A percentile compares a stretch with the other conserved stretches of the same genome.
phyloP scores from a whole-genome alignment of 2,888 invertebrate species.

The Cantharis rufa region DNA sequence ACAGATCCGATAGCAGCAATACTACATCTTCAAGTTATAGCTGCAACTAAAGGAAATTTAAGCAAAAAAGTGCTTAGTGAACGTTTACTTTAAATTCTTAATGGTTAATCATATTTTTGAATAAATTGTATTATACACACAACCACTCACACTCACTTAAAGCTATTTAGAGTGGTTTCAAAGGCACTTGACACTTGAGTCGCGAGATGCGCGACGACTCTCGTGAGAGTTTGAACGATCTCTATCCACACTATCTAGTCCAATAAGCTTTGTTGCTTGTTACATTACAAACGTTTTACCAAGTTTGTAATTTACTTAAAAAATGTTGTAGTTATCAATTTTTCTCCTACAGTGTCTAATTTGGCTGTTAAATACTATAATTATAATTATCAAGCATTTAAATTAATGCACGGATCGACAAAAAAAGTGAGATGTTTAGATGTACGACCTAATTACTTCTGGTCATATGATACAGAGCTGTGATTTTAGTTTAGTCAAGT shows the following conservation, averaged over 20 bases:
- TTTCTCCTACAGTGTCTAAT: constrained; percentile 45
- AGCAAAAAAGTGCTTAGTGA: background rate
- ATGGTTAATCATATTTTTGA: background rate
- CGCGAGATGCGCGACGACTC: background rate
- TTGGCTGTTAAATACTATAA: constrained; percentile 50
- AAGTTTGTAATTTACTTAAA: constrained; percentile 5
- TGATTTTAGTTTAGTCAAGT: constrained; percentile 49
- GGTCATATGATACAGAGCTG: constrained; percentile 52
- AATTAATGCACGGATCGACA: constrained; percentile 55
- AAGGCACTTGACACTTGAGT: background rate
- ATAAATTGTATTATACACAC: constrained; percentile 23
- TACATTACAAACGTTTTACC: background rate
- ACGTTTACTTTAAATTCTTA: background rate
- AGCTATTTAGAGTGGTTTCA: background rate
- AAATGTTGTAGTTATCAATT: constrained; percentile 21
- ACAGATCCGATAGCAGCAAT: constrained; percentile 22
- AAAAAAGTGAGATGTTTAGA: constrained; percentile 58
- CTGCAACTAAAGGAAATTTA: background rate
- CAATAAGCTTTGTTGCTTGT: background rate
- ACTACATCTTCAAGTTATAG: constrained; percentile 15
- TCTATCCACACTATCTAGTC: constrained; percentile 1
- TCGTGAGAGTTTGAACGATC: background rate
- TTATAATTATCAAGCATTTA: constrained; percentile 55
- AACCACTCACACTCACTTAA: background rate
- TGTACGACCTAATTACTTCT: constrained; percentile 49